Evolutionary conservation across 2,888 invertebrate species (phyloP).

Genomic region (Trilocha varians): DNA sequence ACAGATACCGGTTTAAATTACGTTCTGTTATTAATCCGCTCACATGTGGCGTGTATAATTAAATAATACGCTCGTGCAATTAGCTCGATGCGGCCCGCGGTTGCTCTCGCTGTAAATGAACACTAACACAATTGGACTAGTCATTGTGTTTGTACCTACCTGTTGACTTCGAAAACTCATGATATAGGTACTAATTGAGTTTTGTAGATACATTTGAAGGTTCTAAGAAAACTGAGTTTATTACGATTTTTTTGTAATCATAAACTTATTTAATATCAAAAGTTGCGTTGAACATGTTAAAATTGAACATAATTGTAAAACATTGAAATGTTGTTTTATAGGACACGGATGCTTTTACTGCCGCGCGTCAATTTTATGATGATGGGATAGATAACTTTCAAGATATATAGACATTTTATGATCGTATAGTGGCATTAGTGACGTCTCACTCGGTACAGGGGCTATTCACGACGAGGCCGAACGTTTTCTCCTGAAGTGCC

Average conservation of each 20-base stretch:
- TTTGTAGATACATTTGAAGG: too few relatives aligned
- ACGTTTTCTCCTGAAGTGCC: neutral
- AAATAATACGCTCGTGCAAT: neutral
- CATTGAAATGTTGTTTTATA: slow-evolving; percentile 30
- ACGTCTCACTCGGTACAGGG: slow-evolving; percentile 30
- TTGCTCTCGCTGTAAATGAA: too few relatives aligned
- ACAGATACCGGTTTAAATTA: slow-evolving; percentile 1
- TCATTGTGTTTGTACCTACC: neutral
- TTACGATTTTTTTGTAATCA: neutral
- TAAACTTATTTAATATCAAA: neutral
- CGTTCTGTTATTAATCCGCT: slow-evolving; percentile 1
- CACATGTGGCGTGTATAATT: slow-evolving; percentile 4
- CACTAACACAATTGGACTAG: too few relatives aligned
- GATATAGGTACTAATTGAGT: too few relatives aligned
- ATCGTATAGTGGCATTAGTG: slow-evolving; percentile 31
- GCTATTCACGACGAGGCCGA: slow-evolving; percentile 21
- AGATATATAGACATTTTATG: slow-evolving; percentile 57
- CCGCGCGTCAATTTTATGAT: slow-evolving; percentile 51
- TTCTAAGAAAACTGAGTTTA: too few relatives aligned
- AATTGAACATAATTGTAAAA: slow-evolving; percentile 22
- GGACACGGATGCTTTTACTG: slow-evolving; percentile 41
- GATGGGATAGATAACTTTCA: slow-evolving; percentile 48
- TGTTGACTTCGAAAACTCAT: too few relatives aligned
- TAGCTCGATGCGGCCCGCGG: too few relatives aligned
- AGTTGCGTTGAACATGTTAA: neutral